Evolutionary conservation across 2,113 vertebrate species (phyloP).

Genomic region (Indicator indicator): DNA sequence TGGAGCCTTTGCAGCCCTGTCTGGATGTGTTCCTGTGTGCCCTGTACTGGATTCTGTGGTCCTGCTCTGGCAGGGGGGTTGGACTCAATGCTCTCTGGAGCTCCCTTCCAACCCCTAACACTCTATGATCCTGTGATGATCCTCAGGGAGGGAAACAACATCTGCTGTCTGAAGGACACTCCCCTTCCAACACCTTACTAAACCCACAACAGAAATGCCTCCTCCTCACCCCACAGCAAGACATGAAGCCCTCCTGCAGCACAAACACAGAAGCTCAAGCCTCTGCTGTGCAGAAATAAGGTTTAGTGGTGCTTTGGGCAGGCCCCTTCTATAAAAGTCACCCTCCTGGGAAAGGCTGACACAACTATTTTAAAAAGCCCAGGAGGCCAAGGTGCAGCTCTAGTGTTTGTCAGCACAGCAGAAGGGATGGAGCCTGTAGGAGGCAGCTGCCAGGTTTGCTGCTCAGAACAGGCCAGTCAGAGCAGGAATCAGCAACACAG

Average conservation of each 20-base stretch:
- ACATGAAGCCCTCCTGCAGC: background rate
- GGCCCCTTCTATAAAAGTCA: background rate
- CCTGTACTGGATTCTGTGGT: no score
- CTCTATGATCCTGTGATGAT: no score
- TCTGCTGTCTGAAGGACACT: background rate
- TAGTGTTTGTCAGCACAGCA: background rate
- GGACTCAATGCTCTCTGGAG: no score
- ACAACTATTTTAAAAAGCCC: background rate
- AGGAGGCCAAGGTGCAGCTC: background rate
- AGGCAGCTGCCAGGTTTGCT: background rate
- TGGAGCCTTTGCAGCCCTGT: no score
- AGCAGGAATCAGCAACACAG: background rate
- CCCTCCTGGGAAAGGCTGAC: background rate
- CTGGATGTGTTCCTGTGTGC: no score
- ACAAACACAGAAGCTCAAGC: background rate
- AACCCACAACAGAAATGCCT: background rate
- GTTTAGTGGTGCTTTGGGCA: background rate
- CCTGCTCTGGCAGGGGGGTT: no score
- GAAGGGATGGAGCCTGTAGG: no score
- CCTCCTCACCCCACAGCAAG: fast-evolving
- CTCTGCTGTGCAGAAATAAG: background rate
- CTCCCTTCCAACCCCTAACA: no score
- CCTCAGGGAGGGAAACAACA: background rate
- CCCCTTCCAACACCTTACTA: fast-evolving
- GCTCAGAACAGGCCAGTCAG: background rate